Percentiles rank a stretch among this genome's conserved stretches.
Evolutionary conservation across 1,140 invertebrate species (phyloP).

Genomic region (Triops longicaudatus): DNA sequence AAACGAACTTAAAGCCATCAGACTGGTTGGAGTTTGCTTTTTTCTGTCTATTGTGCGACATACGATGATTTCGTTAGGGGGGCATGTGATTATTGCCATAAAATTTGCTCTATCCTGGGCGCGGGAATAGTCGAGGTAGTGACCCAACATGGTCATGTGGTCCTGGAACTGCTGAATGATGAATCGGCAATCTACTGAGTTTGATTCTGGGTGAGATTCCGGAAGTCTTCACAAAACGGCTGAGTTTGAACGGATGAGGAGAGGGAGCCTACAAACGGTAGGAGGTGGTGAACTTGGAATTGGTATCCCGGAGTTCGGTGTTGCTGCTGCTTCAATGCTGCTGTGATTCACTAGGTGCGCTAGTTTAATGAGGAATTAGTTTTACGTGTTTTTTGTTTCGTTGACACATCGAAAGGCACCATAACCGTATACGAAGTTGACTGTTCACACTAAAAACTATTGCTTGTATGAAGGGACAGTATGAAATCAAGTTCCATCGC

Average conservation of each 20-base stretch:
- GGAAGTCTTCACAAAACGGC: not conserved
- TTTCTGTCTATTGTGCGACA: not conserved
- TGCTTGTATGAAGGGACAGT: conserved; percentile 11
- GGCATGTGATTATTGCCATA: conserved; percentile 8
- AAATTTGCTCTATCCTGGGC: conserved; percentile 7
- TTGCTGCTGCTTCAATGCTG: not conserved
- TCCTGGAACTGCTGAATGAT: not conserved
- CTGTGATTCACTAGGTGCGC: not conserved
- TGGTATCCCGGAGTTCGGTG: not conserved
- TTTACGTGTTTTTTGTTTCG: conserved; percentile 21
- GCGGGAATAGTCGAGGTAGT: conserved; percentile 5
- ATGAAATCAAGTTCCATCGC: conserved; percentile 4
- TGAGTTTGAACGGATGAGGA: not conserved
- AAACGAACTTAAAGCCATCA: not conserved
- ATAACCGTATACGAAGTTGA: conserved; percentile 23
- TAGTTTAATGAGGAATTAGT: conserved; percentile 3
- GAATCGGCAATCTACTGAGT: not conserved
- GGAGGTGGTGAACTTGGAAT: not conserved
- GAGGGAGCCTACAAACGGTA: not conserved
- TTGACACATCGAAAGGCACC: conserved; percentile 26
- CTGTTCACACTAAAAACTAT: conserved; percentile 9
- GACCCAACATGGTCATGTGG: conserved; percentile 5
- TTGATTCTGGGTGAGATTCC: conserved; percentile 8
- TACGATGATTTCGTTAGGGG: not conserved
- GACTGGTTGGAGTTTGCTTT: not conserved